Evolutionary conservation across 2,888 invertebrate species (phyloP).

Genomic region (Encarsia formosa): DNA sequence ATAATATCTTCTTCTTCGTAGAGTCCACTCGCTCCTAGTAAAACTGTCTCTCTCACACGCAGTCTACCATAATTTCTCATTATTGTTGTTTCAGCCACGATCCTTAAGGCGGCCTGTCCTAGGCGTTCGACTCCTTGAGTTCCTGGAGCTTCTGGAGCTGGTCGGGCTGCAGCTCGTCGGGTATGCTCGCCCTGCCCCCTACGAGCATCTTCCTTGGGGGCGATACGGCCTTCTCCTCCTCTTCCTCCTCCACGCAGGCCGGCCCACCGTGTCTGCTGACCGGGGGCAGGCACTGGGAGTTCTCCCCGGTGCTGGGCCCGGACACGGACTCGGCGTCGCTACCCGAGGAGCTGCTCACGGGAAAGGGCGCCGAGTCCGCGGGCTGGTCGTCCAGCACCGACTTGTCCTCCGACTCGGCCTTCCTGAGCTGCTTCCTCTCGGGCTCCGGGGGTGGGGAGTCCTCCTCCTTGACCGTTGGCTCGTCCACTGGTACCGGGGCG

Average conservation of each 20-base stretch:
- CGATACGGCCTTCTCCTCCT: conserved; percentile 38
- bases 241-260: conserved; percentile 30
- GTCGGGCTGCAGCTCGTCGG: conserved; percentile 84
- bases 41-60: too few species aligned
- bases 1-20: too few species aligned
- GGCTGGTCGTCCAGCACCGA: conserved; percentile 56
- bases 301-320: conserved; percentile 61
- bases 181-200: conserved; percentile 77
- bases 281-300: conserved; percentile 57
- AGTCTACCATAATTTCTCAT: too few species aligned
- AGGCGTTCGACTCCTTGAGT: conserved; percentile 88
- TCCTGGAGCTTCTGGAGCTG: conserved; percentile 83
- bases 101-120: conserved; percentile 54
- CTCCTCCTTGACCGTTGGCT: conserved; percentile 24
- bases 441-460: conserved; percentile 34
- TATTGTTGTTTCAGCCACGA: too few species aligned
- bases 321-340: conserved; percentile 63
- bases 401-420: conserved; percentile 46
- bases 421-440: conserved; percentile 30
- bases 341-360: conserved; percentile 64
- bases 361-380: conserved; percentile 59
- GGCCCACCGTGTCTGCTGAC: conserved; percentile 18
- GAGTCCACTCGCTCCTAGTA: too few species aligned
- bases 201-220: conserved; percentile 55
- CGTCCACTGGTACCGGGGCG: conserved; percentile 27